Conservation (phyloP, 2,797 vertebrate species). For the Diplodus sargus region DNA sequence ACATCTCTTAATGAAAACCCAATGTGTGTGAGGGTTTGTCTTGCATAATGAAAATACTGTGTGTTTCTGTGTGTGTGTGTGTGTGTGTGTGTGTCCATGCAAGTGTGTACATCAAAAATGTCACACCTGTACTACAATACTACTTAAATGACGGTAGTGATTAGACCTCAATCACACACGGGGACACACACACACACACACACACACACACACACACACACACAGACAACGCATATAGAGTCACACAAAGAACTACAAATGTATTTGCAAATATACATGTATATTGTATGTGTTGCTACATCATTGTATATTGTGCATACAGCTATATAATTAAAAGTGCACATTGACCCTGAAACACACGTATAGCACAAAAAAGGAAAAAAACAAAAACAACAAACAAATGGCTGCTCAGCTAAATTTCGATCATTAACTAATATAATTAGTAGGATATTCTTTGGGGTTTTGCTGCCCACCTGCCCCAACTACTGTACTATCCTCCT, state of each 20-base stretch:
- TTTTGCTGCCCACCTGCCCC: neutral
- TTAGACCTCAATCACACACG: too few relatives aligned
- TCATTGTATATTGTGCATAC: neutral
- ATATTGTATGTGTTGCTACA: too few relatives aligned
- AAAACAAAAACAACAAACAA: neutral
- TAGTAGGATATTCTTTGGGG: slow-evolving; percentile 23
- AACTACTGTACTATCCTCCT: neutral
- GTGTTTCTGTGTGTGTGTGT: slow-evolving; percentile 19
- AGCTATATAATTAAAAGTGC: neutral
- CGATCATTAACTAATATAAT: slow-evolving; percentile 49
- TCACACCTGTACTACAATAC: too few relatives aligned
- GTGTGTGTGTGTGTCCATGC: slow-evolving; percentile 20
- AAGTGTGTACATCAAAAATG: slow-evolving; percentile 20
- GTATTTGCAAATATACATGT: neutral
- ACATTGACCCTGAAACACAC: slow-evolving; percentile 8
- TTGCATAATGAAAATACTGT: slow-evolving; percentile 54
- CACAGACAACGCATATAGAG: neutral
- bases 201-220: neutral
- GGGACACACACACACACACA: neutral
- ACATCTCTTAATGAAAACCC: slow-evolving; percentile 72
- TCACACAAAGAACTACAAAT: slow-evolving; percentile 2
- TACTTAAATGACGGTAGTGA: too few relatives aligned
- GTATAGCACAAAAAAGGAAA: neutral
- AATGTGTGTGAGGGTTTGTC: slow-evolving; percentile 9
- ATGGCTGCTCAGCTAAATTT: slow-evolving; percentile 33